phyloP scores from a whole-genome alignment of 2,113 vertebrate genomes.

The Brienomyrus brachyistius region DNA sequence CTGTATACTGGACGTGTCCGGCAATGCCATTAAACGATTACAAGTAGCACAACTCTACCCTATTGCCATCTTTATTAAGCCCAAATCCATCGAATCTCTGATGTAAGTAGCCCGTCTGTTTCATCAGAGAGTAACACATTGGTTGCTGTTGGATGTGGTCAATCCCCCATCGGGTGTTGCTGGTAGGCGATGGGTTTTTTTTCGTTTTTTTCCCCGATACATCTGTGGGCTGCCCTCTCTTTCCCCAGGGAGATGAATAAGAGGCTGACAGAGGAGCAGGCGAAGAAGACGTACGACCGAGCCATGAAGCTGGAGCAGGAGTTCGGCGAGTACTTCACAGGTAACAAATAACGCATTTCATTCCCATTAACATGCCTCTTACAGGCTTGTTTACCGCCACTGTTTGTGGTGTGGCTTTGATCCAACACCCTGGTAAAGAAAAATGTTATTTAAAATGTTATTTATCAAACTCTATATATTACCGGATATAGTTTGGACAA shows the following conservation, averaged over 20 bases:
- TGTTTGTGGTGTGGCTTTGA: neutral
- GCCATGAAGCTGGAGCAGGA: conserved; percentile 95
- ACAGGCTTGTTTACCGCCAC: neutral
- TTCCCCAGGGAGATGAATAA: conserved; percentile 89
- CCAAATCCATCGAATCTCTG: conserved; percentile 84
- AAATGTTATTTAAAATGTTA: neutral
- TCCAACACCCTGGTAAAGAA: neutral
- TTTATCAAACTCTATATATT: neutral
- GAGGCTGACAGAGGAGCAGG: conserved; percentile 92
- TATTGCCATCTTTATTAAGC: conserved; percentile 96
- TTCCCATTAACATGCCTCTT: neutral
- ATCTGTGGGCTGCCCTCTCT: neutral
- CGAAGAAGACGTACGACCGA: conserved; percentile 88
- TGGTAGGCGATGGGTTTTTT: neutral
- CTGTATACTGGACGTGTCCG: conserved; percentile 96
- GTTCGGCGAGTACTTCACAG: conserved; percentile 98
- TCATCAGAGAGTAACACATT: neutral
- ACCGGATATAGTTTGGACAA: neutral
- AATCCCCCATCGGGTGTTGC: neutral
- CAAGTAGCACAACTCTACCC: conserved; percentile 98
- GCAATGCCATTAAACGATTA: conserved; percentile 95
- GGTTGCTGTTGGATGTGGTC: neutral
- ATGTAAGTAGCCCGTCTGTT: conserved; percentile 71
- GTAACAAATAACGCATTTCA: conserved; percentile 42
- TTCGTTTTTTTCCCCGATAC: neutral